Percentiles rank a stretch among this genome's conserved stretches.
Evolutionary conservation across 1,140 invertebrate genomes (phyloP).

Genomic region (Drosophila truncata): DNA sequence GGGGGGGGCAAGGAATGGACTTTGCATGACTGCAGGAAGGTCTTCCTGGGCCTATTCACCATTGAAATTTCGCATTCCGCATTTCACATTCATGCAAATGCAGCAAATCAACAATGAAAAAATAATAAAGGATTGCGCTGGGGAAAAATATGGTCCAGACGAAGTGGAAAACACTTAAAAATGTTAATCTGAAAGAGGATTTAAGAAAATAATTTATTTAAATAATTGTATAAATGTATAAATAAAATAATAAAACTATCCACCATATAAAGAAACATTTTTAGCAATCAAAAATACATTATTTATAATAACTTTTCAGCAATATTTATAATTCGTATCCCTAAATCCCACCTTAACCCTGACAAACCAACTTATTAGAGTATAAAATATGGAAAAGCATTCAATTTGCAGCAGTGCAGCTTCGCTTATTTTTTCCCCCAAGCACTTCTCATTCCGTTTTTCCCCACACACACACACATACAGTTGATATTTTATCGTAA

Average conservation of each 20-base stretch:
- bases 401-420: slow-evolving; percentile 70
- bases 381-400: slow-evolving; percentile 55
- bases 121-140: slow-evolving; percentile 40
- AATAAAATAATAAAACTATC: no score
- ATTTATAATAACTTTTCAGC: background rate
- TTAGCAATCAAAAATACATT: no score
- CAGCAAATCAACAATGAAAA: slow-evolving; percentile 69
- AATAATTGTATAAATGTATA: no score
- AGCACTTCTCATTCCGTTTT: slow-evolving; percentile 19
- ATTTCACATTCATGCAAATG: slow-evolving; percentile 74
- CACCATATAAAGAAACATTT: no score
- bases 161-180: slow-evolving; percentile 5
- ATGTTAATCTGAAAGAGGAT: background rate
- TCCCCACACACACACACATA: slow-evolving; percentile 2
- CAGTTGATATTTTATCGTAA: slow-evolving; percentile 62
- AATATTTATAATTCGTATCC: background rate
- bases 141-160: background rate
- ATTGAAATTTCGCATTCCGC: slow-evolving; percentile 74
- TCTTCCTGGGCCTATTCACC: slow-evolving; percentile 75
- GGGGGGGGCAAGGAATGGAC: background rate
- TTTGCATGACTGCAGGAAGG: slow-evolving; percentile 43
- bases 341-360: background rate
- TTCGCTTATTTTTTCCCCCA: slow-evolving; percentile 10
- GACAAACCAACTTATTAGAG: slow-evolving; percentile 1
- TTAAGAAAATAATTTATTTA: no score